Percentiles rank a stretch among this genome's conserved stretches.
Evolutionary conservation across 2,113 vertebrate genomes (phyloP).

Genomic region (Chaetorhynchus papuensis): DNA sequence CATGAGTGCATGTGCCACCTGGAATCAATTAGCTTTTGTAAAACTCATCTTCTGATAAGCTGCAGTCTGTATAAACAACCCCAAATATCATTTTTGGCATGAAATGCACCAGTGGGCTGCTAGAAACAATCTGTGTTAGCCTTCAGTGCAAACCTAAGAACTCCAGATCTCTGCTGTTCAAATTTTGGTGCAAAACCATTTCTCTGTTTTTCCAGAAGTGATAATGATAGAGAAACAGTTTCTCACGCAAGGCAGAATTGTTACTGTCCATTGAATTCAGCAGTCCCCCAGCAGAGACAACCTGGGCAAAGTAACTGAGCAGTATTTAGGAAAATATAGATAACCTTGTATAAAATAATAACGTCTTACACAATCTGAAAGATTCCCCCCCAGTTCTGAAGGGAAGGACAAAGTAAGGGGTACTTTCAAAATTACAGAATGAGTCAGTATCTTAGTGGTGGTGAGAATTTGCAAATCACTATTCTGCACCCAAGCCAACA

Average conservation of each 20-base stretch:
- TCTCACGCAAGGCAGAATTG: neutral
- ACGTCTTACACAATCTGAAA: neutral
- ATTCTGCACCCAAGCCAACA: neutral
- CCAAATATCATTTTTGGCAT: neutral
- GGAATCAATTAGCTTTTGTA: neutral
- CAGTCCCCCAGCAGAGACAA: neutral
- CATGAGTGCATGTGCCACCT: neutral
- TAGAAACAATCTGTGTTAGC: neutral
- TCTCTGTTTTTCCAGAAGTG: neutral
- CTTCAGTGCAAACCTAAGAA: neutral
- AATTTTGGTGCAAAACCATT: neutral
- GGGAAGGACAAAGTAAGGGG: neutral
- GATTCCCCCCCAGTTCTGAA: neutral
- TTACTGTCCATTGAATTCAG: neutral
- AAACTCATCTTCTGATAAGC: neutral
- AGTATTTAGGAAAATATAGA: neutral
- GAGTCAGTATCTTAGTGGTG: neutral
- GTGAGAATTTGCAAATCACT: neutral
- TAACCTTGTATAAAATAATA: neutral
- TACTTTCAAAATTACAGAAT: neutral
- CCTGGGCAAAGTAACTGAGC: neutral
- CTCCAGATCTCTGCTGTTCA: neutral
- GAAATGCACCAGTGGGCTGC: neutral
- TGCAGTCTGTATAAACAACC: neutral
- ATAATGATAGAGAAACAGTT: neutral